Evolutionary conservation across 2,888 invertebrate species (phyloP), one percentile per base, ranked within the genome.

Genomic region (Daptonema setosum): DNA sequence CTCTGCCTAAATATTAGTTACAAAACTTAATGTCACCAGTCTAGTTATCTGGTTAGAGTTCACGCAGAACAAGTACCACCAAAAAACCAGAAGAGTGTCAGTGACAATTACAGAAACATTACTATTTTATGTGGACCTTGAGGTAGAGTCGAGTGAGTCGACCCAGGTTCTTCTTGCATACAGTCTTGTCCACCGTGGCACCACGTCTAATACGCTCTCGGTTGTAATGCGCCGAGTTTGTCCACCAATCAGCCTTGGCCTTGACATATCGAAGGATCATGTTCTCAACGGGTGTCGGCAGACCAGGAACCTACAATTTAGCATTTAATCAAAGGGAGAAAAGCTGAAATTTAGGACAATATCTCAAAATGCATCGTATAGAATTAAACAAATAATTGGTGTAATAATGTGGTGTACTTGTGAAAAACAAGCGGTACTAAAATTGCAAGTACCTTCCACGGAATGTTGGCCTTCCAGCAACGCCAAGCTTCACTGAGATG

Each of bases 161-260:
- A 1, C 97, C 97, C 62, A 99, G 79, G 76, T 99, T 99, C 77
- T 99, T 99, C 76, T 99, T 99, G 73, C 97, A 99, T 0, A 99
- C 97, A 0, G 97, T 99, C 74, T 99, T 99, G 72, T 99, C 97
- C 22, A 97, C 97, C 0, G 97, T 99, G 54, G 97, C 97, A n/a
- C 97, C 97, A 64, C 97, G 81, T 2, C 97, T 81, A 63, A 99
- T 97, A 66, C 97, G 79, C 74, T 99, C 97, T 48, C 97, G 80
- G 75, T 99, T 99, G 74, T 99, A 99, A 73, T 99, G 97, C 0
- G 97, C 95, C 0, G 97, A 97, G 73, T 97, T 99, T 0, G 97
- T 99, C 97, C 97, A 99, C 97, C 97, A 99, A 73, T 99, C 97
- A 0, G 97, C 97, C 72, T 99, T 99, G 83, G 97, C 95, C 74